Evolutionary conservation across 2,797 vertebrate genomes (phyloP).

Genomic region (Zalophus californianus): DNA sequence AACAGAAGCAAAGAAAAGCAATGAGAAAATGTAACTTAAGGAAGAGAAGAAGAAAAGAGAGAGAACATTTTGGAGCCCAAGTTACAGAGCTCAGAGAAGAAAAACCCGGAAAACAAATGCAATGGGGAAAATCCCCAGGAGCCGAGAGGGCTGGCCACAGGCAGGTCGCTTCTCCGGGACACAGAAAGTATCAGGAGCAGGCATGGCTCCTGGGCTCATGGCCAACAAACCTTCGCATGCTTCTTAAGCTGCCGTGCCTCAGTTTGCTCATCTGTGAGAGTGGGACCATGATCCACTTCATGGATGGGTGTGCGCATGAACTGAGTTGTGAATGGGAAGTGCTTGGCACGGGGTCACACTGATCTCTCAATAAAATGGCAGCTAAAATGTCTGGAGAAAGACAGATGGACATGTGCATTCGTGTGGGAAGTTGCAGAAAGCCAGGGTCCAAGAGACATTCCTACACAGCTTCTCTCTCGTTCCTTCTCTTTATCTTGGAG

Average conservation of each 20-base stretch:
- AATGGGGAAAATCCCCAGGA: accelerated
- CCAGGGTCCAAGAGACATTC: background rate
- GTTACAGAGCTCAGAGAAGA: background rate
- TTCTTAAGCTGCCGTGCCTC: background rate
- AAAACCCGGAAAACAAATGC: background rate
- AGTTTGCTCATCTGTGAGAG: background rate
- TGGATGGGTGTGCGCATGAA: accelerated
- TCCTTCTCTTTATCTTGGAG: background rate
- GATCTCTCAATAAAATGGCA: accelerated
- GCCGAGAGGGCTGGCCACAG: accelerated
- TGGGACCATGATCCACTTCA: accelerated
- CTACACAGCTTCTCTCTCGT: background rate
- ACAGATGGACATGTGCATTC: accelerated
- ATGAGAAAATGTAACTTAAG: background rate
- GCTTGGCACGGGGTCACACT: background rate
- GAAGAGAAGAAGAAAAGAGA: too few species aligned
- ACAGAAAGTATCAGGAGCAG: accelerated
- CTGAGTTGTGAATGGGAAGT: background rate
- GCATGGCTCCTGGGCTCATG: accelerated
- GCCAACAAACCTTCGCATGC: accelerated
- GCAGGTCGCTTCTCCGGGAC: background rate
- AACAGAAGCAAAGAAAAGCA: background rate
- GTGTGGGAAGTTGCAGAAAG: background rate
- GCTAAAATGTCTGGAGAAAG: background rate
- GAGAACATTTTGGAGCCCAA: accelerated